Evolutionary conservation across 2,113 vertebrate species (phyloP).

Genomic region (Gymnocephalus cernua): DNA sequence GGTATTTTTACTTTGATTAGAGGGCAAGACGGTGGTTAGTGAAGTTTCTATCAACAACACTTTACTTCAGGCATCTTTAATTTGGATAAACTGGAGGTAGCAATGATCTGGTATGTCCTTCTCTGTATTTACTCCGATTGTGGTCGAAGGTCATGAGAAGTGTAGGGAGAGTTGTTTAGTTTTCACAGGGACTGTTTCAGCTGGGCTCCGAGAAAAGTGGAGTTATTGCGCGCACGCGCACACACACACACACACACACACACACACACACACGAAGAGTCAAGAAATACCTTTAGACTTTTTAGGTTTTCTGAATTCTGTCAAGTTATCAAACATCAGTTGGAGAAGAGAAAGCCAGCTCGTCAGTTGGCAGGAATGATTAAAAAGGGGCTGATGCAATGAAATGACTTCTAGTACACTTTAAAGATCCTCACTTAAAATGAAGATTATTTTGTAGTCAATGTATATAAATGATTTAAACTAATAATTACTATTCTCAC

Average conservation of each 20-base stretch:
- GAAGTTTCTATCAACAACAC: slow-evolving; percentile 67
- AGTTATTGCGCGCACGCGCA: slow-evolving; percentile 26
- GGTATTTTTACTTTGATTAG: slow-evolving; percentile 63
- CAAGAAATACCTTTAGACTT: no score
- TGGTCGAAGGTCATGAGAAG: slow-evolving; percentile 70
- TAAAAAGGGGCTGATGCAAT: slow-evolving; percentile 2
- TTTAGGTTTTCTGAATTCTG: slow-evolving; percentile 33
- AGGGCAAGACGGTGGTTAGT: slow-evolving; percentile 61
- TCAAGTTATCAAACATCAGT: slow-evolving; percentile 45
- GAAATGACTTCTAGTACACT: neutral
- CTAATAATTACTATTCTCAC: neutral
- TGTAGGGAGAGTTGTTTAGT: slow-evolving; percentile 41
- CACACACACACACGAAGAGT: slow-evolving; percentile 15
- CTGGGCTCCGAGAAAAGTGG: neutral
- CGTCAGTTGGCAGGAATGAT: neutral
- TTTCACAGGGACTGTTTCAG: slow-evolving; percentile 41
- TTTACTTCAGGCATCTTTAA: slow-evolving; percentile 70
- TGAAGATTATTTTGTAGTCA: neutral
- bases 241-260: slow-evolving; percentile 5
- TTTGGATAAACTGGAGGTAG: slow-evolving; percentile 69
- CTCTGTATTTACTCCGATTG: slow-evolving; percentile 70
- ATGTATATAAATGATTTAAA: neutral
- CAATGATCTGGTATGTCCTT: slow-evolving; percentile 57
- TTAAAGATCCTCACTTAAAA: neutral
- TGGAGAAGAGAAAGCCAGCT: neutral